These are phyloP conservation scores for Drosophila suboccidentalis DNA, from an alignment of 2,888 invertebrate genomes.

Conservation along the genomic window DNA sequence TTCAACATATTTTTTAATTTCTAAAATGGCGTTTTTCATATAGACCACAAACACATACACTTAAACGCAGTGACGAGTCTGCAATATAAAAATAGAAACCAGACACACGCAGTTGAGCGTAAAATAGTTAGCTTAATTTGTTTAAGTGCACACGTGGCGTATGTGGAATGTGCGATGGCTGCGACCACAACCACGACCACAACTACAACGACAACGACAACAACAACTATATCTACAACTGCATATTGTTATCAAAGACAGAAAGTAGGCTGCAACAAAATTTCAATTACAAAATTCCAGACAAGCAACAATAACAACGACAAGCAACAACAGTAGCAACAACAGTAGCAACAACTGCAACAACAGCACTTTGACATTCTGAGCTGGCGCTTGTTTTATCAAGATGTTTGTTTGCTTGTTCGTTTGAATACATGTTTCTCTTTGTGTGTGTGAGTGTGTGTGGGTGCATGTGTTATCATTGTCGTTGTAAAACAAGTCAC, in stretches of 20 bases:
- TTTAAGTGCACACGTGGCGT: constrained; percentile 70
- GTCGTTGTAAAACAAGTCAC: constrained; percentile 79
- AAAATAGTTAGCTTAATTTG: constrained; percentile 72
- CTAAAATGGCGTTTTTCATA: constrained; percentile 57
- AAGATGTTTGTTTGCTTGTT: constrained; percentile 47
- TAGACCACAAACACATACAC: constrained; percentile 1
- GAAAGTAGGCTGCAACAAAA: constrained; percentile 64
- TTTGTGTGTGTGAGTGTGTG: constrained; percentile 16
- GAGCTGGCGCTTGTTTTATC: constrained; percentile 48
- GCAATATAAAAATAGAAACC: constrained; percentile 20
- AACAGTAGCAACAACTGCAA: constrained; percentile 26
- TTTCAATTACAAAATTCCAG: constrained; percentile 75
- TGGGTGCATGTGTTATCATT: constrained; percentile 67
- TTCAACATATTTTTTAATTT: constrained; percentile 69
- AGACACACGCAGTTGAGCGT: constrained; percentile 46
- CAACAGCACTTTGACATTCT: constrained; percentile 50
- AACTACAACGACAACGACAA: not conserved
- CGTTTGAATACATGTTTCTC: constrained; percentile 23
- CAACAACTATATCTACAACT: constrained; percentile 3
- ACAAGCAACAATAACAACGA: constrained; percentile 40
- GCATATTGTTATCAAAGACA: constrained; percentile 30
- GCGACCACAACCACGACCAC: constrained; percentile 4
- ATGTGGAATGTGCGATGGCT: constrained; percentile 44
- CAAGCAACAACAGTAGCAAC: constrained; percentile 25
- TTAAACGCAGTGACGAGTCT: constrained; percentile 3